Evolutionary conservation across 2,888 invertebrate species (phyloP).

Genomic region (Apamea crenata): DNA sequence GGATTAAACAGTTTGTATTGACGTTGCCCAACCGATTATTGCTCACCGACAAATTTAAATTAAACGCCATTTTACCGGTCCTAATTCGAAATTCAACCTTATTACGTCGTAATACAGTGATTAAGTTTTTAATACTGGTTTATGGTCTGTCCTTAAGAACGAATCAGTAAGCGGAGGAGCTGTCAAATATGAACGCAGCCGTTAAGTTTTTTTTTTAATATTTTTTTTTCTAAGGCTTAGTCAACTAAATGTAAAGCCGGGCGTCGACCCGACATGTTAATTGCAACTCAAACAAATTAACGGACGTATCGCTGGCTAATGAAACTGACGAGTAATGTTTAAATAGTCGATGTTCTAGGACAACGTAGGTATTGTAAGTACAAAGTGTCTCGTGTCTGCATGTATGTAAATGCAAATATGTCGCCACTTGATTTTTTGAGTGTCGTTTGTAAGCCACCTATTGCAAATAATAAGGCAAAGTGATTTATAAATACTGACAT

Average conservation of each 20-base stretch:
- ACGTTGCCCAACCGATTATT: constrained; percentile 73
- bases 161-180: constrained; percentile 71
- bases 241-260: constrained; percentile 76
- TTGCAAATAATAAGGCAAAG: constrained; percentile 39
- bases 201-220: constrained; percentile 65
- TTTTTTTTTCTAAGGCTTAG: constrained; percentile 71
- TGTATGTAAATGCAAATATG: constrained; percentile 45
- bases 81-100: constrained; percentile 67
- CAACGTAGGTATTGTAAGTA: constrained; percentile 45
- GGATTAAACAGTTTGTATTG: constrained; percentile 73
- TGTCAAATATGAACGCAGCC: constrained; percentile 71
- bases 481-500: constrained; percentile 1
- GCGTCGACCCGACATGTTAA: constrained; percentile 85
- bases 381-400: constrained; percentile 23
- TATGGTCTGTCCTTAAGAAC: constrained; percentile 63
- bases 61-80: constrained; percentile 50
- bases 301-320: constrained; percentile 86
- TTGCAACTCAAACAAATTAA: constrained; percentile 88
- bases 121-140: constrained; percentile 60
- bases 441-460: constrained; percentile 52
- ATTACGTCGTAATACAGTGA: constrained; percentile 65
- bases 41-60: constrained; percentile 68
- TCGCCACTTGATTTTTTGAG: constrained; percentile 54
- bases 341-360: constrained; percentile 43
- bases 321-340: constrained; percentile 69